Conservation (phyloP, 1,140 invertebrate species). For the Drosophila ananassae region DNA sequence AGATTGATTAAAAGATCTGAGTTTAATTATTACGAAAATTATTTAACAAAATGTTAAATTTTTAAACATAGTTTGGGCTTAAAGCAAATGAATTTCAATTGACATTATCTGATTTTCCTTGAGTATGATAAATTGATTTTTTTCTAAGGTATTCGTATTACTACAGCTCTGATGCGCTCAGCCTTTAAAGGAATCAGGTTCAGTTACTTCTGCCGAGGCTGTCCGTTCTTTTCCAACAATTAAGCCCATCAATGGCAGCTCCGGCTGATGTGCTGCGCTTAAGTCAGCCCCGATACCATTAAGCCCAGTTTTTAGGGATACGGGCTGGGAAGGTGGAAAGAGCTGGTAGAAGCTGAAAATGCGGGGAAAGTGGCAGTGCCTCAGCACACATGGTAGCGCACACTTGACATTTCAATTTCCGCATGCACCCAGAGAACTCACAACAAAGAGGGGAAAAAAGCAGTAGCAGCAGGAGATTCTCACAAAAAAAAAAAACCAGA, state of each 20-base stretch:
- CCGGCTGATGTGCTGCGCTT: conserved; percentile 54
- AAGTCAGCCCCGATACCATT: conserved; percentile 50
- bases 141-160: not conserved
- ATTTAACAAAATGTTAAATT: not conserved
- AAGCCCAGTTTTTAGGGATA: conserved; percentile 41
- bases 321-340: conserved; percentile 5
- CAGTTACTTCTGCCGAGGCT: conserved; percentile 8
- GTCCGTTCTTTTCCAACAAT: conserved; percentile 48
- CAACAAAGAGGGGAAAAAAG: conserved; percentile 37
- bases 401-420: conserved; percentile 77
- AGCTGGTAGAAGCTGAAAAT: not conserved
- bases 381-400: conserved; percentile 52
- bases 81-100: too few species aligned
- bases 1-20: not conserved
- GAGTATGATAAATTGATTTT: too few species aligned
- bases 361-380: conserved; percentile 20
- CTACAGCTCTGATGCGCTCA: conserved; percentile 5
- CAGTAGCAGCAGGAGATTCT: conserved; percentile 24
- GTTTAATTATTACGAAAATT: too few species aligned
- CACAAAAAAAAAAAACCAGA: conserved; percentile 18
- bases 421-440: conserved; percentile 58
- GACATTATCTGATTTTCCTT: too few species aligned
- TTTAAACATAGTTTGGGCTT: not conserved
- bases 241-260: conserved; percentile 60
- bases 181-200: conserved; percentile 47